These are phyloP conservation scores for Podarcis siculus DNA, from an alignment of 2,797 vertebrate genomes.

Conservation along the genomic window DNA sequence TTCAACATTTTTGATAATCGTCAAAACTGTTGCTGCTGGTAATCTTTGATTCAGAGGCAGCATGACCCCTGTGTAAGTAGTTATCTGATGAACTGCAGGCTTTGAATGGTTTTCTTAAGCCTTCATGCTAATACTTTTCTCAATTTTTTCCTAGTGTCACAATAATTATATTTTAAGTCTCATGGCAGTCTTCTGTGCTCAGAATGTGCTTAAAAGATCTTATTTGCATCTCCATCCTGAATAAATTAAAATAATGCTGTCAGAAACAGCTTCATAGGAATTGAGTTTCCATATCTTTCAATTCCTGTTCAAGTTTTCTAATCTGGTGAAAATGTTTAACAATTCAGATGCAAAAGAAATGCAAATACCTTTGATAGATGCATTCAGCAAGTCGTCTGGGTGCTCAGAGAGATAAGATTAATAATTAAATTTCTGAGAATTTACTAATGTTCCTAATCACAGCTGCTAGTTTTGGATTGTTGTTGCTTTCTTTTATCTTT, in stretches of 20 bases:
- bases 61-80: slow-evolving; percentile 26
- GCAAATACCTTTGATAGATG: slow-evolving; percentile 51
- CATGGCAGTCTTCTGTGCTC: slow-evolving; percentile 57
- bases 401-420: slow-evolving; percentile 51
- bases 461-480: slow-evolving; percentile 26
- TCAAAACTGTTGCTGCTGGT: slow-evolving; percentile 47
- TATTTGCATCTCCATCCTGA: slow-evolving; percentile 70
- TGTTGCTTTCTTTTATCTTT: slow-evolving; percentile 34
- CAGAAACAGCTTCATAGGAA: slow-evolving; percentile 53
- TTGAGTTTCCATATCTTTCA: slow-evolving; percentile 54
- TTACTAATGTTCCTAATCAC: slow-evolving; percentile 36
- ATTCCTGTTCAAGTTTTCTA: slow-evolving; percentile 55
- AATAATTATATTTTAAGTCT: slow-evolving; percentile 66
- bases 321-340: slow-evolving; percentile 60
- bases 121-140: slow-evolving; percentile 50
- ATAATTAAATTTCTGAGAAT: slow-evolving; percentile 40
- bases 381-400: slow-evolving; percentile 41
- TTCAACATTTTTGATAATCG: slow-evolving; percentile 46
- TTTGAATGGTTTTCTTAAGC: slow-evolving; percentile 43
- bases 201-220: slow-evolving; percentile 59
- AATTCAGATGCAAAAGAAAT: slow-evolving; percentile 60
- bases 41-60: slow-evolving; percentile 14
- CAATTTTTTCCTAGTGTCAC: slow-evolving; percentile 43
- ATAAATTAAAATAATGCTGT: slow-evolving; percentile 73
- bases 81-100: slow-evolving; percentile 35